These are phyloP conservation scores for Oedothorax gibbosus DNA, from an alignment of 1,140 invertebrate genomes.

Conservation along the genomic window DNA sequence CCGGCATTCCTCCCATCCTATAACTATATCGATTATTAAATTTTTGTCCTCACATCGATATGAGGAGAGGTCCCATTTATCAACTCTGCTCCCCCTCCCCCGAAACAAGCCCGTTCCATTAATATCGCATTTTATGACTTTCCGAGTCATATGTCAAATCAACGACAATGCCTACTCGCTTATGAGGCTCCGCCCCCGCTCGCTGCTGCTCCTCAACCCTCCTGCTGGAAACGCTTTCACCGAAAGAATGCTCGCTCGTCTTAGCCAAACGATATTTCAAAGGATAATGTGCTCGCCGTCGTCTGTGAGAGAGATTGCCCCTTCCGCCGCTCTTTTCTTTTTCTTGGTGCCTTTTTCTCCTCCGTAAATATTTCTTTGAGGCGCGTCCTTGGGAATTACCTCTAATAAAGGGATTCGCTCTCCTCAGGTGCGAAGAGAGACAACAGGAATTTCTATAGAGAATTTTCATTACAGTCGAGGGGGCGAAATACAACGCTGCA, in stretches of 20 bases:
- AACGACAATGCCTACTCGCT: conserved; percentile 55
- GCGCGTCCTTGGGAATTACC: neutral
- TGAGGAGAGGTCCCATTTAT: conserved; percentile 51
- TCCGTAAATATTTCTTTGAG: neutral
- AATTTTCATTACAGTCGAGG: too few species aligned
- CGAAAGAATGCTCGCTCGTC: conserved; percentile 35
- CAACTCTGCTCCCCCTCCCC: conserved; percentile 23
- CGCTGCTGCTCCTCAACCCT: neutral
- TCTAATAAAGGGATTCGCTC: neutral
- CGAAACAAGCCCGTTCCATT: conserved; percentile 53
- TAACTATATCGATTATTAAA: conserved; percentile 62
- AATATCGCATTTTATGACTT: conserved; percentile 61
- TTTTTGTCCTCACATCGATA: conserved; percentile 55
- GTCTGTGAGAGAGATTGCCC: conserved; percentile 5
- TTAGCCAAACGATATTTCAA: conserved; percentile 42
- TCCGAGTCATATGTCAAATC: conserved; percentile 61
- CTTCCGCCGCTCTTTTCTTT: neutral
- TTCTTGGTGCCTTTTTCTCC: neutral
- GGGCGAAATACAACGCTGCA: too few species aligned
- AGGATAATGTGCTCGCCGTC: conserved; percentile 18
- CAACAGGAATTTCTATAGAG: too few species aligned
- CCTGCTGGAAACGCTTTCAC: conserved; percentile 45
- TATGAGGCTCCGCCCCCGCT: conserved; percentile 35
- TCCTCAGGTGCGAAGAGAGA: neutral
- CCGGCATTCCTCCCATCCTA: conserved; percentile 39